Conservation (phyloP, 2,113 vertebrate species). For the Mesembrinibis cayennensis region DNA sequence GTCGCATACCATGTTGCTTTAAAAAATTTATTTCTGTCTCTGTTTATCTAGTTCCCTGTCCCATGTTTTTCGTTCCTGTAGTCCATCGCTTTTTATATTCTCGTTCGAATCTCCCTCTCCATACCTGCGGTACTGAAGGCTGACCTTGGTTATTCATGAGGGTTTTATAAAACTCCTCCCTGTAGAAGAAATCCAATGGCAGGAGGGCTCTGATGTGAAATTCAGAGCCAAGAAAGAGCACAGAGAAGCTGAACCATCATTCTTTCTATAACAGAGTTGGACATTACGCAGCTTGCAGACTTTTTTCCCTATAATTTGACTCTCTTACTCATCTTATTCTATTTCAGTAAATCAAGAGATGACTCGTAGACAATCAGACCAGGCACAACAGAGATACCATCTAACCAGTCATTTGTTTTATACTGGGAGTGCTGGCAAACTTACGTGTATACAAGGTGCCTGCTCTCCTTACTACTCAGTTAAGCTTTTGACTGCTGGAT, state of each 20-base stretch:
- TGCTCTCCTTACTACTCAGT: background rate
- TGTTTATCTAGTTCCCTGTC: too few species aligned
- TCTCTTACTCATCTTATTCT: conserved; percentile 51
- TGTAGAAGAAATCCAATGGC: background rate
- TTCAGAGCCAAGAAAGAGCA: background rate
- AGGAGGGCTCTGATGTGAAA: background rate
- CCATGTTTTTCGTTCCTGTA: too few species aligned
- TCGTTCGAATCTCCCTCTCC: too few species aligned
- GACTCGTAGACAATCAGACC: conserved; percentile 23
- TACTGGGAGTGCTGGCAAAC: conserved; percentile 19
- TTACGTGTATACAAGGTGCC: background rate
- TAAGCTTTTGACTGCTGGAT: background rate
- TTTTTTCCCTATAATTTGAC: conserved; percentile 28
- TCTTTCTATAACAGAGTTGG: background rate
- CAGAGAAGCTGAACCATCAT: background rate
- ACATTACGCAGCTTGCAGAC: background rate
- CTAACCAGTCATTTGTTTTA: conserved; percentile 28
- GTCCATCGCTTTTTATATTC: too few species aligned
- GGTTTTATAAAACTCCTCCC: background rate
- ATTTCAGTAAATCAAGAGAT: conserved; percentile 42
- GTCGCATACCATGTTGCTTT: too few species aligned
- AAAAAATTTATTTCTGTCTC: too few species aligned
- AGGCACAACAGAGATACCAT: conserved; percentile 40
- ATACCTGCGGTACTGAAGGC: background rate
- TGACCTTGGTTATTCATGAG: background rate